phyloP scores from a whole-genome alignment of 2,888 invertebrate genomes.

The Chouioia cunea region DNA sequence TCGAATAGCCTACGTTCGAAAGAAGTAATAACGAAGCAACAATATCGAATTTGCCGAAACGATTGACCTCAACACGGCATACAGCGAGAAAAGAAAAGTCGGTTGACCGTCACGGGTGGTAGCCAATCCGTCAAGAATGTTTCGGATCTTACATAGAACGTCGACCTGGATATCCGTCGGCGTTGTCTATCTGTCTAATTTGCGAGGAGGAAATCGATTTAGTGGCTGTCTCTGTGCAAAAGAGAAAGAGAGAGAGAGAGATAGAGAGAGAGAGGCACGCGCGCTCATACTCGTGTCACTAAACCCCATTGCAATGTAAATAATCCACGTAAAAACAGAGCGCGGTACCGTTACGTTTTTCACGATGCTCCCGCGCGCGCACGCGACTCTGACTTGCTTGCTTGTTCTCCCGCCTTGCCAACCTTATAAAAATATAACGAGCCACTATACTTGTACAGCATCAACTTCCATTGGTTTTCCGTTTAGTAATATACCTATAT shows the following conservation, averaged over 20 bases:
- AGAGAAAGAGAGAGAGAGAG: no score
- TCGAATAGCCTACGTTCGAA: no score
- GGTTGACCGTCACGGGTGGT: neutral
- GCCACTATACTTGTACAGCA: no score
- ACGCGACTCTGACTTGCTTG: no score
- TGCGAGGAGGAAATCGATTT: slow-evolving; percentile 52
- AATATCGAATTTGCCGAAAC: neutral
- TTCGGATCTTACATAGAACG: slow-evolving; percentile 31
- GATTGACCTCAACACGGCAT: neutral
- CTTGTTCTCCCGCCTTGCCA: no score
- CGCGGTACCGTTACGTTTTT: slow-evolving; percentile 37
- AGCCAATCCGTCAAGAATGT: slow-evolving; percentile 38
- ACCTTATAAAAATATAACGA: no score
- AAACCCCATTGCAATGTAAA: slow-evolving; percentile 50
- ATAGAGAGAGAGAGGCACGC: no score
- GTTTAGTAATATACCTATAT: no score
- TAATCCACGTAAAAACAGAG: slow-evolving; percentile 39
- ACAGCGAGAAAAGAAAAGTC: neutral
- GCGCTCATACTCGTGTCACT: slow-evolving; percentile 47
- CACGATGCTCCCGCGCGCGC: neutral
- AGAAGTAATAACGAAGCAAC: no score
- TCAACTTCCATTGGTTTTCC: no score
- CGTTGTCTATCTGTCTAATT: slow-evolving; percentile 17
- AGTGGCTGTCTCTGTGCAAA: slow-evolving; percentile 38
- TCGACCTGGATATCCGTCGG: slow-evolving; percentile 45